Evolutionary conservation across 2,888 invertebrate genomes (phyloP), one percentile per base, ranked within the genome.

Genomic region (Rhaphigaster nebulosa): DNA sequence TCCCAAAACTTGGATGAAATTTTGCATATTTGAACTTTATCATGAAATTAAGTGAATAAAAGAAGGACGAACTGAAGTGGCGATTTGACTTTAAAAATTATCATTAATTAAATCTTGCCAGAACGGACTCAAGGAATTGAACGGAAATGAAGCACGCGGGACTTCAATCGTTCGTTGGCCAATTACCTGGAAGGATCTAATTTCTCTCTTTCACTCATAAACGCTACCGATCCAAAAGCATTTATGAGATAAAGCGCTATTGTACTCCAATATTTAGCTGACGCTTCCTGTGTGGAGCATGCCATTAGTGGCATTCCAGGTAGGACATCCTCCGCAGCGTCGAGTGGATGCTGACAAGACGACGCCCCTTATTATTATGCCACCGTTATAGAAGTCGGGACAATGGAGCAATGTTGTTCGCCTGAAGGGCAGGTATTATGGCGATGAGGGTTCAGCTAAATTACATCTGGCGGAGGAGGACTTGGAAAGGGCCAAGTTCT

Each of bases 401-500:
- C 88, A 88, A 88, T 88, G 26, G 88, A 29, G 8, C n/a, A 34
- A 54, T 1, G 87, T 52, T 80, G 80, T 45, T 54, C 87, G 60
- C 38, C 88, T 41, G 88, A 88, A 88, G 56, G 29, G 29, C 65
- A 65, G 65, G 80, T 45, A 80, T 80, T 80, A 80, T 80, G 15
- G 38, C 34, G 88, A 88, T 23, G 23, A 56, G 88, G 56, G 88
- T 38, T 52, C 45, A 52, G 29, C 29, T 26, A 54, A 56, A 88
- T 56, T 88, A 88, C 88, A 88, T 88, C 88, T 88, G 88, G 52
- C 20, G 20, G 76, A 23, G 38, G 80, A 88, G 88, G 56, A 88
- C 52, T 88, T 88, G 54, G 54, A 60, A 88, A 88, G 88, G 88
- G 56, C 23, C 88, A 80, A 80, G 80, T 88, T 88, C 88, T 88